These are phyloP conservation scores for Metopolophium dirhodum DNA, from an alignment of 1,140 invertebrate species.

Conservation along the genomic window DNA sequence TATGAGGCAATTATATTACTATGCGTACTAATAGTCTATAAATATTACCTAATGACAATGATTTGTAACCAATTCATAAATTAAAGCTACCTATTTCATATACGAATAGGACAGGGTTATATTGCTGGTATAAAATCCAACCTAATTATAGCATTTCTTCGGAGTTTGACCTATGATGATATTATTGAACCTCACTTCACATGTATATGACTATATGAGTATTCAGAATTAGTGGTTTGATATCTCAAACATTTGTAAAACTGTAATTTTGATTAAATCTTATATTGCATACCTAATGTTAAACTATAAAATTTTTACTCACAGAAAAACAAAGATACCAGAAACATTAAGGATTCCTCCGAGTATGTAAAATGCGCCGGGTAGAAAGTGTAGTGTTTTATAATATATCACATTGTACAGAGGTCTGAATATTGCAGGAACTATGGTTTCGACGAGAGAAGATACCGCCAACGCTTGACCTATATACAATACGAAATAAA, in stretches of 20 bases:
- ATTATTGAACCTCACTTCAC: background rate
- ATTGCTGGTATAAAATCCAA: background rate
- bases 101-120: background rate
- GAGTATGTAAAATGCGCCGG: conserved; percentile 23
- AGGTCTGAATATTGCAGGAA: conserved; percentile 24
- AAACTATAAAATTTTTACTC: background rate
- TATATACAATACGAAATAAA: background rate
- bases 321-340: background rate
- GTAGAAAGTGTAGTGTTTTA: background rate
- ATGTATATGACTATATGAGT: background rate
- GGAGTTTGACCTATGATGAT: background rate
- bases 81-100: background rate
- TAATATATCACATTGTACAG: conserved; percentile 1
- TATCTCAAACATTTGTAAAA: too few relatives aligned
- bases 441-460: conserved; percentile 29
- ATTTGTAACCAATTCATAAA: background rate
- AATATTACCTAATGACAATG: background rate
- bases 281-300: too few relatives aligned
- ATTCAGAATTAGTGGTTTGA: too few relatives aligned
- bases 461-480: conserved; percentile 39
- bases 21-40: background rate
- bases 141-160: background rate
- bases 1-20: background rate
- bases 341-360: background rate
- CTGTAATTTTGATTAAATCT: too few relatives aligned